Evolutionary conservation across 2,797 vertebrate species (phyloP), one percentile per base, ranked within the genome.

Genomic region (Enteromius argenteus): DNA sequence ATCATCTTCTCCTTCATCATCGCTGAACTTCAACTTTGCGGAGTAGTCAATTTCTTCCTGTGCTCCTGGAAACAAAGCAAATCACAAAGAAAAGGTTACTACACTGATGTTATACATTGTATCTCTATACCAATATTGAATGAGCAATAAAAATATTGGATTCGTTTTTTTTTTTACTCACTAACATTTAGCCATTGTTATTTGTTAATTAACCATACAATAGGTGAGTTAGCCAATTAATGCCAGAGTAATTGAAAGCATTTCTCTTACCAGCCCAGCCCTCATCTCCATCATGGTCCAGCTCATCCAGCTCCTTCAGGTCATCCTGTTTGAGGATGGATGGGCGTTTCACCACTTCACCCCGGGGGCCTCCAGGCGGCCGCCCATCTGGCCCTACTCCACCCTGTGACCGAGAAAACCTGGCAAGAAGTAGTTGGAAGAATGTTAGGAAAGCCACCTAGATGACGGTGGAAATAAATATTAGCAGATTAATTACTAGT

Each of bases 11-110:
- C 97, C 97, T 93, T 99, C 97, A 89, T 99, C 97, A 66, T 99
- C 97, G 4, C 97, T 98, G 94, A 99, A 99, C 90, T 98, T 98
- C 86, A 99, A 94, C 89, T 98, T 98, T 84, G 98, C 97, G 0
- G 97, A 97, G 91, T 99, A 99, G 92, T 99, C 97, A 1, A 98
- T 97, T 93, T 98, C 97, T 91, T 99, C 97, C n/a, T 98, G 97
- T 75, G 97, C 96, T 42, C 97, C 97, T 98, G 87, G 81, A 76
- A 75, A 23, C 58, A 49, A 66, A 79, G 39, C 14, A 77, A 56
- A 37, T 56, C 3, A 23, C 35, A 2, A 75, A 75, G 11, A 75
- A 75, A 75, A 56, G 21, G 21, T 56, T 75, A 56, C 13, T 17
- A 51, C 15, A 27, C n/a, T 17, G 17, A 21, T 5, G 8, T 46